Base-by-base conservation (phyloP, 2,888 invertebrate genomes). In the Coremacera marginata region DNA sequence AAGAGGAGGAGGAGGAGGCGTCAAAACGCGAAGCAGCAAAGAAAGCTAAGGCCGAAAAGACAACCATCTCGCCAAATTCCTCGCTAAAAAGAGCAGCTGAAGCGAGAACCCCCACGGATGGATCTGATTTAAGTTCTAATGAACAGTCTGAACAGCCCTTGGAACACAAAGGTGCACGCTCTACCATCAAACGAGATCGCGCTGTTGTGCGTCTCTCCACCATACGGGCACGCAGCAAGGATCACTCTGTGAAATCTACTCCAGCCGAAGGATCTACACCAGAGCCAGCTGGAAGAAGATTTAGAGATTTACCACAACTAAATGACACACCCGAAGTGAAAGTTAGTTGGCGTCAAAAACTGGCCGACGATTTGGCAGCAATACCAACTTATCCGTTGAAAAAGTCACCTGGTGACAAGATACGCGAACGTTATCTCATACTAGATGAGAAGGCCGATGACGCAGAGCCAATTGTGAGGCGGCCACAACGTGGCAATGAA, bases 181-280 rank as follows among this genome's bases (percentile, higher is more conserved):
- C 91, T 78, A 92, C 93, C 0, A 94, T 95, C 81, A 92, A 93
- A 84, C 91, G 95, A 14, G 94, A 94, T 78, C 91, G 95, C 51
- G 92, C 94, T 0, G 94, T 95, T 25, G 94, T 95, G 11, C 91
- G 95, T 73, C 90, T 95, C 57, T 93, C 94, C 80, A 95, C 95
- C 0, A 90, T 94, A 83, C 89, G 88, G 0, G 81, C 86, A 44
- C 84, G 86, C 49, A 89, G 85, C 81, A 87, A 84, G 81, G 87
- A 84, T 3, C 83, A 82, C 3, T 60, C 75, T 49, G 27, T 68
- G 7, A 79, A 77, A 52, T 55, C 70, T n/a, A 34, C 31, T 5
- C 7, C 70, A 34, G 19, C 31, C 8, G 51, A 70, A 51, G 76
- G 72, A 11, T 57, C 70, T 11, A 57, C 65, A 19, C 75, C 75